Evolutionary conservation across 92 coral and sea anemone genomes (phyloP).

Genomic region (Phenganax subtilis): DNA sequence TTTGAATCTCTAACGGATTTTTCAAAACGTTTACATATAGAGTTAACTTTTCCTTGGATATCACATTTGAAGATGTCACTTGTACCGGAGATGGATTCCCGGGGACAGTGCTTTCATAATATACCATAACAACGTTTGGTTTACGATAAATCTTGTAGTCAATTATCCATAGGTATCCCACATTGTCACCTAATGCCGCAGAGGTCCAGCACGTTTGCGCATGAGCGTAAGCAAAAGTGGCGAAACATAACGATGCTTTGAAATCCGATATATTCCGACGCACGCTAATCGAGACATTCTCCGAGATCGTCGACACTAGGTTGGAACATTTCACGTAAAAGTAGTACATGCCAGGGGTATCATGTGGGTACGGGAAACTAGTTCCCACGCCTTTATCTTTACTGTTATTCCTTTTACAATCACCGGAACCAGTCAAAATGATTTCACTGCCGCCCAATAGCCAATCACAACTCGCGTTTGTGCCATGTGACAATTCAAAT

Average conservation of each 20-base stretch:
- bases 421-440: neutral
- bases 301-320: conserved; percentile 23
- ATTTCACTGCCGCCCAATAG: neutral
- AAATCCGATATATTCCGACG: conserved; percentile 57
- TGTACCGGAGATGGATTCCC: neutral
- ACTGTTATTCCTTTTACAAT: neutral
- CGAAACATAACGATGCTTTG: conserved; percentile 52
- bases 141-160: neutral
- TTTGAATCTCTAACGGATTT: conserved; percentile 16
- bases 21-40: conserved; percentile 7
- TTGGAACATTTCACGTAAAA: conserved; percentile 15
- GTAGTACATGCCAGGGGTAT: neutral
- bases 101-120: neutral
- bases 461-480: conserved; percentile 35
- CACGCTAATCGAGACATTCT: conserved; percentile 35
- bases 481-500: conserved; percentile 18
- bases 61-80: conserved; percentile 8
- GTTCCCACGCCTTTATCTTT: conserved; percentile 12
- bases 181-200: conserved; percentile 16
- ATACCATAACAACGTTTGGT: neutral
- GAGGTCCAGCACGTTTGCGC: conserved; percentile 18
- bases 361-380: conserved; percentile 26
- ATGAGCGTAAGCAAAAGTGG: conserved; percentile 53
- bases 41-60: conserved; percentile 4
- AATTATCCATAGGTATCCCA: conserved; percentile 14